These are phyloP conservation scores for Adelges cooleyi DNA, from an alignment of 1,140 invertebrate genomes.

Conservation along the genomic window DNA sequence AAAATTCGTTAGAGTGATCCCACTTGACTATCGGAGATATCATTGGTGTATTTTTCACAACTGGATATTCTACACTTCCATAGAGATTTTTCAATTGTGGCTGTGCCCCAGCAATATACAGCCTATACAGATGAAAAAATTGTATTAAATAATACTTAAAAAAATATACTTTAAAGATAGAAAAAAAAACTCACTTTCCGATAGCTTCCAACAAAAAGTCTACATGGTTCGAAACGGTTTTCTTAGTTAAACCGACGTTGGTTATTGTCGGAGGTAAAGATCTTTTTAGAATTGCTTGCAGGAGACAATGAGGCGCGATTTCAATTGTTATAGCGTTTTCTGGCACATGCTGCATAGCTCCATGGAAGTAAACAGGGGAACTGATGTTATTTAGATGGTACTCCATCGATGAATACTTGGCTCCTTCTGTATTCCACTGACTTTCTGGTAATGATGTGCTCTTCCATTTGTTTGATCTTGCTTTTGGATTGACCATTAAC, in stretches of 20 bases:
- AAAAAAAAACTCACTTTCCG: conserved; percentile 50
- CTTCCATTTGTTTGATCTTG: conserved; percentile 47
- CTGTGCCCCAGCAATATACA: conserved; percentile 53
- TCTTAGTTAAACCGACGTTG: conserved; percentile 69
- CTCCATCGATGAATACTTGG: conserved; percentile 47
- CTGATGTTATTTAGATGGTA: conserved; percentile 59
- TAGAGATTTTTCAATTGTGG: conserved; percentile 50
- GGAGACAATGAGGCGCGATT: conserved; percentile 46
- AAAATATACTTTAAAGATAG: too few species aligned
- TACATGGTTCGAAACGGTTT: conserved; percentile 55
- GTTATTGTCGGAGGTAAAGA: conserved; percentile 46
- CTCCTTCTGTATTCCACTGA: conserved; percentile 37
- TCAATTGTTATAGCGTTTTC: conserved; percentile 63
- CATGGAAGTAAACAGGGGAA: conserved; percentile 66
- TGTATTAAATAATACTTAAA: too few species aligned
- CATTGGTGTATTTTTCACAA: conserved; percentile 59
- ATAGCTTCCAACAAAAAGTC: conserved; percentile 60
- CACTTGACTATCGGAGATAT: conserved; percentile 57
- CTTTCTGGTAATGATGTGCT: conserved; percentile 49
- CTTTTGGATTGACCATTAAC: conserved; percentile 43
- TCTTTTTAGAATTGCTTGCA: conserved; percentile 74
- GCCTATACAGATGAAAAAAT: conserved; percentile 41
- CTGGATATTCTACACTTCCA: conserved; percentile 52
- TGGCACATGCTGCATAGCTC: conserved; percentile 63
- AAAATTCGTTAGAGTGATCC: conserved; percentile 42